These are phyloP conservation scores for Gopherus evgoodei DNA, from an alignment of 2,113 vertebrate genomes.

Conservation along the genomic window DNA sequence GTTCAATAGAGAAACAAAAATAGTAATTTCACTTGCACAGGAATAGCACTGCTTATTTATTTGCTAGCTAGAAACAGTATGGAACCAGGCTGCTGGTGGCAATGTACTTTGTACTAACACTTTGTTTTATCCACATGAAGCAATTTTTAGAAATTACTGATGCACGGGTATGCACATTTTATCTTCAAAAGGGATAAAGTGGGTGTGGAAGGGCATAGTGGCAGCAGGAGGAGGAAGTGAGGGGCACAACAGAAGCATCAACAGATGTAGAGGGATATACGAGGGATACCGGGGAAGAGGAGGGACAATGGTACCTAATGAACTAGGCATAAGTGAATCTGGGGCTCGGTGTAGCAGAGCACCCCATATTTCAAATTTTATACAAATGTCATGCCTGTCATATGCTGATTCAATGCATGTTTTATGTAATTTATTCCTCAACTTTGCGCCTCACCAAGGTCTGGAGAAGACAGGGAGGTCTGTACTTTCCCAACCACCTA, in stretches of 20 bases:
- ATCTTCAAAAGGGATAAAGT: not conserved
- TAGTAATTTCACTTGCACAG: not conserved
- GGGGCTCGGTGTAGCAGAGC: not conserved
- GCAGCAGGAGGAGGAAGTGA: not conserved
- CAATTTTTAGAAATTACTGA: not conserved
- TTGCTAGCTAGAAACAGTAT: not conserved
- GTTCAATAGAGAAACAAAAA: not conserved
- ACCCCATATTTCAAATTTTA: too few relatives aligned
- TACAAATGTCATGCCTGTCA: too few relatives aligned
- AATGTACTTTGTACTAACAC: not conserved
- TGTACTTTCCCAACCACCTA: too few relatives aligned
- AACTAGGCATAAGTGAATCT: not conserved
- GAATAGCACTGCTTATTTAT: not conserved
- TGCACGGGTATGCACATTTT: not conserved
- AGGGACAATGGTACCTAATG: not conserved
- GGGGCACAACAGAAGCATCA: too few relatives aligned
- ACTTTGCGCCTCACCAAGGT: too few relatives aligned
- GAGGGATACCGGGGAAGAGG: not conserved
- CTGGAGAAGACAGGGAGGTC: too few relatives aligned
- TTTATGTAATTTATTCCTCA: too few relatives aligned
- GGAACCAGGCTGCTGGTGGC: accelerated
- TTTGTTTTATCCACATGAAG: not conserved
- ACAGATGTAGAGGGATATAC: not conserved
- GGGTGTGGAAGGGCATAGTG: not conserved
- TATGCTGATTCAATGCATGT: not conserved